These are phyloP conservation scores for Neuroscelio doddi DNA, from an alignment of 2,888 invertebrate species.

Conservation along the genomic window DNA sequence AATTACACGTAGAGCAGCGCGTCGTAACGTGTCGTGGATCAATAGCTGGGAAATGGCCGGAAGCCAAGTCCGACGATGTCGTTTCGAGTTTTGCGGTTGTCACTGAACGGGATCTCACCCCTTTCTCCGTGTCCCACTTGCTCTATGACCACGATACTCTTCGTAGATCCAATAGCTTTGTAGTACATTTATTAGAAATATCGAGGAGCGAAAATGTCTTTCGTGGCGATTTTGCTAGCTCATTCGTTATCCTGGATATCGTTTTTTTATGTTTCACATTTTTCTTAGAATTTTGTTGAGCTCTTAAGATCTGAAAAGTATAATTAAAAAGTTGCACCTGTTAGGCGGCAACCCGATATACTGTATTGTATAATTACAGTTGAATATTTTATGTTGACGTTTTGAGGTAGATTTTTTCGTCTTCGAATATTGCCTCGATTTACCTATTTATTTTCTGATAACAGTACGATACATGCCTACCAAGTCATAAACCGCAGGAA, in stretches of 20 bases:
- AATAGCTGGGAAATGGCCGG: constrained; percentile 70
- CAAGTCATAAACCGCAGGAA: constrained; percentile 21
- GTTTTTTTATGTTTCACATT: no score
- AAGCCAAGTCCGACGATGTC: constrained; percentile 70
- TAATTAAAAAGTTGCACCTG: no score
- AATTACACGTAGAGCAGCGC: constrained; percentile 66
- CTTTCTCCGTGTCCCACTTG: constrained; percentile 64
- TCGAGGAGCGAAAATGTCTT: no score
- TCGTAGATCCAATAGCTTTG: constrained; percentile 27
- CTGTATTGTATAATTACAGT: no score
- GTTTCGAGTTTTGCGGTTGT: constrained; percentile 70
- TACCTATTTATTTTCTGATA: constrained; percentile 25
- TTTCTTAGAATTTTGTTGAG: no score
- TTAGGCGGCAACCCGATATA: no score
- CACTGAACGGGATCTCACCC: constrained; percentile 62
- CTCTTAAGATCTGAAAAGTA: no score
- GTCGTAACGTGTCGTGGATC: constrained; percentile 68
- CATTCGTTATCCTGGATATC: no score
- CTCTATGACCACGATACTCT: constrained; percentile 43
- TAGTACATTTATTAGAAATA: constrained; percentile 13
- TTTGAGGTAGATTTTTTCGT: no score
- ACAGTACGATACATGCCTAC: constrained; percentile 12
- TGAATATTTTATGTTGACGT: no score
- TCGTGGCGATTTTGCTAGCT: no score
- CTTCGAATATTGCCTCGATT: constrained; percentile 16